phyloP scores from a whole-genome alignment of 2,797 vertebrate species.

The Discoglossus pictus region DNA sequence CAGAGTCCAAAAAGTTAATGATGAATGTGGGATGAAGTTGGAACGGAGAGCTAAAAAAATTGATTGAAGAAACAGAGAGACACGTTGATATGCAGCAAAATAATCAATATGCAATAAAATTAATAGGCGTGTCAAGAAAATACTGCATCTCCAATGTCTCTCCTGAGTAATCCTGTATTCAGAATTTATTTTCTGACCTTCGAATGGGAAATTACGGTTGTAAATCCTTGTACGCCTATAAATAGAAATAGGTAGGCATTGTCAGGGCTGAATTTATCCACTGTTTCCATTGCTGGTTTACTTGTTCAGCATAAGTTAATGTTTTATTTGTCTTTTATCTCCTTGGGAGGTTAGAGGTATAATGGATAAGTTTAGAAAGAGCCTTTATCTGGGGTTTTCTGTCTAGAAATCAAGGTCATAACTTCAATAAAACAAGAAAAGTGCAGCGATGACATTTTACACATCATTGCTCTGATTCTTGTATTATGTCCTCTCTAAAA shows the following conservation, averaged over 20 bases:
- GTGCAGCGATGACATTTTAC: too few relatives aligned
- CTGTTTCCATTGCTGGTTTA: conserved; percentile 17
- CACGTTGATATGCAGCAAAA: conserved; percentile 45
- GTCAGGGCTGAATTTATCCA: conserved; percentile 33
- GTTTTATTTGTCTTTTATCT: too few relatives aligned
- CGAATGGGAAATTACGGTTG: conserved; percentile 35
- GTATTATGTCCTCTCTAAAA: too few relatives aligned
- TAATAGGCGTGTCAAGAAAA: conserved; percentile 48
- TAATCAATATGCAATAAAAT: conserved; percentile 52
- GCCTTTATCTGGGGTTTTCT: too few relatives aligned
- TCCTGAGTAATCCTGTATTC: conserved; percentile 39
- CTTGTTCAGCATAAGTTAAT: not conserved
- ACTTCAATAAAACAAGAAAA: too few relatives aligned
- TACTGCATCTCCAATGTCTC: conserved; percentile 41
- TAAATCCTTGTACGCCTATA: conserved; percentile 32
- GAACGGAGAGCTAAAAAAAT: conserved; percentile 22
- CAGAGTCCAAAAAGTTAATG: conserved; percentile 33
- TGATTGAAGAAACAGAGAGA: conserved; percentile 41
- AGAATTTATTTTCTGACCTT: conserved; percentile 45
- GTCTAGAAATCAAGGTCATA: too few relatives aligned
- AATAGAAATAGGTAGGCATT: conserved; percentile 32
- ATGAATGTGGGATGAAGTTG: conserved; percentile 35
- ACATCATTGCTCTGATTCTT: too few relatives aligned
- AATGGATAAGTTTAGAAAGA: too few relatives aligned
- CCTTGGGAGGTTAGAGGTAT: too few relatives aligned